Percentiles rank a stretch among this genome's conserved stretches.
These are phyloP conservation scores for Odontamblyopus lacepedii DNA, from an alignment of 2,797 vertebrate genomes.

Conservation along the genomic window DNA sequence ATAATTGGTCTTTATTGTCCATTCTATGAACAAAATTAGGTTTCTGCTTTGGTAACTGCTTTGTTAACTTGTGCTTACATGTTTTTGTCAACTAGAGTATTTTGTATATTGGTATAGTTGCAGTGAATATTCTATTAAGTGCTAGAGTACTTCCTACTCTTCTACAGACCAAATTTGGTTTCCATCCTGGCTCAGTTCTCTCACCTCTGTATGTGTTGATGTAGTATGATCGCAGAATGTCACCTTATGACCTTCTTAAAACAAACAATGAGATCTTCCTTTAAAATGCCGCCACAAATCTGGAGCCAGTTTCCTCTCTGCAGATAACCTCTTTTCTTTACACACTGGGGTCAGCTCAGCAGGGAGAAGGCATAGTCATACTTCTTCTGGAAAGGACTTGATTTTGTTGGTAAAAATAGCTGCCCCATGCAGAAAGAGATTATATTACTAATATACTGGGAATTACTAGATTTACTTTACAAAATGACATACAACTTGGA, in stretches of 20 bases:
- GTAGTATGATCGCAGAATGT: neutral
- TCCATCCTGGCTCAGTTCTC: neutral
- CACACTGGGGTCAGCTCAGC: slow-evolving; percentile 38
- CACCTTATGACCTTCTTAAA: slow-evolving; percentile 18
- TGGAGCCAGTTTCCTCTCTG: slow-evolving; percentile 52
- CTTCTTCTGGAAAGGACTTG: slow-evolving; percentile 38
- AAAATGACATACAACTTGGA: too few relatives aligned
- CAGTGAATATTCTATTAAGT: neutral
- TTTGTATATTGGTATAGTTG: neutral
- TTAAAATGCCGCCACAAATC: slow-evolving; percentile 29
- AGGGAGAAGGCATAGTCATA: slow-evolving; percentile 2
- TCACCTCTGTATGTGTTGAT: neutral
- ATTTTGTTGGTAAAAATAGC: neutral
- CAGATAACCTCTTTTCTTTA: slow-evolving; percentile 63
- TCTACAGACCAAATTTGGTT: neutral
- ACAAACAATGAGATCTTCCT: slow-evolving; percentile 37
- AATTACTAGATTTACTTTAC: too few relatives aligned
- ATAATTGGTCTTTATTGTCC: neutral
- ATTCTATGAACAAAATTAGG: slow-evolving; percentile 14
- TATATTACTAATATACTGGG: too few relatives aligned
- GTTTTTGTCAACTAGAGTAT: too few relatives aligned
- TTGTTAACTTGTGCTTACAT: too few relatives aligned
- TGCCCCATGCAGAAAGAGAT: too few relatives aligned
- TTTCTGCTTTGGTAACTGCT: neutral
- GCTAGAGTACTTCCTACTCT: neutral